These are phyloP conservation scores for Machaerirhynchus nigripectus DNA, from an alignment of 2,113 vertebrate genomes.

Conservation along the genomic window DNA sequence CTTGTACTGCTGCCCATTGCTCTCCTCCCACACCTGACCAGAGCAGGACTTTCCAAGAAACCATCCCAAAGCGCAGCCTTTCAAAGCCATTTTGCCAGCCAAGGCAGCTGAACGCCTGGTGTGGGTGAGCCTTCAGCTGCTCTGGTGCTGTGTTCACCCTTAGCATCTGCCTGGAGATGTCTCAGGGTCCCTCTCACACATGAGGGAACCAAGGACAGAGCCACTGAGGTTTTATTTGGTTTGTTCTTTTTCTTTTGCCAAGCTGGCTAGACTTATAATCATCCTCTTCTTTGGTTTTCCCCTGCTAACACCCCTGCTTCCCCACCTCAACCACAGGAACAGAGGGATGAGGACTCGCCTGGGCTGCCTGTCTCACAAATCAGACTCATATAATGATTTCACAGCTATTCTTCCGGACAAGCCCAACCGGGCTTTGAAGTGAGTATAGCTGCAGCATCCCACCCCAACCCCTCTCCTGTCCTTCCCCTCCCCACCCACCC, in stretches of 20 bases:
- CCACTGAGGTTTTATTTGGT: not conserved
- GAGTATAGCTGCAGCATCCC: slow-evolving; percentile 69
- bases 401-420: slow-evolving; percentile 92
- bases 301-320: slow-evolving; percentile 55
- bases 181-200: not conserved
- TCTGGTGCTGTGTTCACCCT: not conserved
- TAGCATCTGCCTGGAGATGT: not conserved
- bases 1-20: not conserved
- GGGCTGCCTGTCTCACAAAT: slow-evolving; percentile 95
- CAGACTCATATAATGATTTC: slow-evolving; percentile 95
- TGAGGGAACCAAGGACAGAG: not conserved
- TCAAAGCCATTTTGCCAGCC: not conserved
- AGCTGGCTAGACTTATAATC: not conserved
- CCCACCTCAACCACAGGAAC: slow-evolving; percentile 72
- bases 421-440: slow-evolving; percentile 90
- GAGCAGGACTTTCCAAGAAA: slow-evolving; percentile 13
- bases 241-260: not conserved
- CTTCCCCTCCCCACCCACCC: not conserved
- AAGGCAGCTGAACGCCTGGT: not conserved
- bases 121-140: not conserved
- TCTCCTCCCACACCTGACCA: not conserved
- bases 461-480: not conserved
- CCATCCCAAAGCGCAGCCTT: not conserved
- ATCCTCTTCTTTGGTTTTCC: slow-evolving; percentile 52
- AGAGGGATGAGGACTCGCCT: slow-evolving; percentile 95